Evolutionary conservation across 2,888 invertebrate genomes (phyloP).

Genomic region (Cheilosia scutellata): DNA sequence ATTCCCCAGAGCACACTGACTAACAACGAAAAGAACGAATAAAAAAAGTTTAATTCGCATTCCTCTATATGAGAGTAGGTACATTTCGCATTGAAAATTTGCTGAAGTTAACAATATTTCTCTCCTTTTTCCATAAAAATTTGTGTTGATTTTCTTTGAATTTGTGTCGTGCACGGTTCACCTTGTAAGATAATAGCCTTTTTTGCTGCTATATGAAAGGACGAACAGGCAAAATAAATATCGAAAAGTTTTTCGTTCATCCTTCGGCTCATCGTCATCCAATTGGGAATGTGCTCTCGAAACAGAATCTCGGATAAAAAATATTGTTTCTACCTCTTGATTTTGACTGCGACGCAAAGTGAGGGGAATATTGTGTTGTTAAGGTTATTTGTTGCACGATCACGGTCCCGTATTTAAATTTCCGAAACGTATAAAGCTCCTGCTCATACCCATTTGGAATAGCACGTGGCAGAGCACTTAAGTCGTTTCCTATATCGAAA

Average conservation of each 20-base stretch:
- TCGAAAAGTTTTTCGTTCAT: slow-evolving; percentile 23
- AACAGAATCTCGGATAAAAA: slow-evolving; percentile 38
- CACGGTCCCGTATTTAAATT: slow-evolving; percentile 57
- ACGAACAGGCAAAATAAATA: slow-evolving; percentile 6
- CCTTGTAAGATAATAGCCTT: slow-evolving; percentile 40
- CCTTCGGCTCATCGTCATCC: slow-evolving; percentile 34
- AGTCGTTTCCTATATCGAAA: slow-evolving; percentile 49
- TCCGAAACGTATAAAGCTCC: slow-evolving; percentile 42
- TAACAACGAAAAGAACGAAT: background rate
- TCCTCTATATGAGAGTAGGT: background rate
- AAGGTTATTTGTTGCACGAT: slow-evolving; percentile 59
- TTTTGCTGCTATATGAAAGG: slow-evolving; percentile 2
- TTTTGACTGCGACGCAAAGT: background rate
- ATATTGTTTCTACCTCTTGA: slow-evolving; percentile 45
- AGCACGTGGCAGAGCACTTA: slow-evolving; percentile 54
- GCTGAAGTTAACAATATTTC: slow-evolving; percentile 42
- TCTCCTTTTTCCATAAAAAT: slow-evolving; percentile 9
- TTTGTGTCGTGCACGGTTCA: slow-evolving; percentile 28
- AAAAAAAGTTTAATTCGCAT: slow-evolving; percentile 14
- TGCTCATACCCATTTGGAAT: slow-evolving; percentile 7
- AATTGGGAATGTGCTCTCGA: slow-evolving; percentile 32
- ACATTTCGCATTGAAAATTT: slow-evolving; percentile 33
- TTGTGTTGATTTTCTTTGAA: slow-evolving; percentile 51
- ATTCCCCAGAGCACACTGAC: background rate
- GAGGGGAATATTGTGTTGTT: slow-evolving; percentile 44